phyloP scores from a whole-genome alignment of 2,113 vertebrate genomes.

The Cariama cristata region DNA sequence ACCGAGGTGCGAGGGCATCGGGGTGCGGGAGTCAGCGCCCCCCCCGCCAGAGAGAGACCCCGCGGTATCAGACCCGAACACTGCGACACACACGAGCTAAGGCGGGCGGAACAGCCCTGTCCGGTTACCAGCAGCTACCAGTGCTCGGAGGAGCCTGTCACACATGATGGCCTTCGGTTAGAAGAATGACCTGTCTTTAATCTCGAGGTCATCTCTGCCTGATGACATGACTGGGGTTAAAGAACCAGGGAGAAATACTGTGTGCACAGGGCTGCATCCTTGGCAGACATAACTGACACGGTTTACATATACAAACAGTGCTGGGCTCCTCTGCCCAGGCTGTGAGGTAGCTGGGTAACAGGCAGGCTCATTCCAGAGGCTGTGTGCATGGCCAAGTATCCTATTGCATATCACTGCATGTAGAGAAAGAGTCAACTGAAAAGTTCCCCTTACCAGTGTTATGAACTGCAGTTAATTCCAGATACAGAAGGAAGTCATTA shows the following conservation, averaged over 20 bases:
- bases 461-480: not conserved
- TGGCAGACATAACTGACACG: not conserved
- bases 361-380: not conserved
- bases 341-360: not conserved
- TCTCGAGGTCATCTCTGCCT: not conserved
- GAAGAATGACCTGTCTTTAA: not conserved
- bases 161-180: fast-evolving
- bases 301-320: not conserved
- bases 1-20: no score
- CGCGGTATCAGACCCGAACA: fast-evolving
- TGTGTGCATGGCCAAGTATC: no score
- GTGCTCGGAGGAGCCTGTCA: not conserved
- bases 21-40: not conserved
- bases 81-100: fast-evolving
- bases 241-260: not conserved
- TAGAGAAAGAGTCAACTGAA: not conserved
- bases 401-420: not conserved
- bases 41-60: fast-evolving
- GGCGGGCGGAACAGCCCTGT: not conserved
- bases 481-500: not conserved
- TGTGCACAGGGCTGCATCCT: no score
- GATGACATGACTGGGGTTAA: fast-evolving
- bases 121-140: not conserved
- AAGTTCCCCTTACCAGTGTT: not conserved
- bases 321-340: not conserved